Conservation (phyloP, 2,888 invertebrate genomes). For the Microdon myrmicae region DNA sequence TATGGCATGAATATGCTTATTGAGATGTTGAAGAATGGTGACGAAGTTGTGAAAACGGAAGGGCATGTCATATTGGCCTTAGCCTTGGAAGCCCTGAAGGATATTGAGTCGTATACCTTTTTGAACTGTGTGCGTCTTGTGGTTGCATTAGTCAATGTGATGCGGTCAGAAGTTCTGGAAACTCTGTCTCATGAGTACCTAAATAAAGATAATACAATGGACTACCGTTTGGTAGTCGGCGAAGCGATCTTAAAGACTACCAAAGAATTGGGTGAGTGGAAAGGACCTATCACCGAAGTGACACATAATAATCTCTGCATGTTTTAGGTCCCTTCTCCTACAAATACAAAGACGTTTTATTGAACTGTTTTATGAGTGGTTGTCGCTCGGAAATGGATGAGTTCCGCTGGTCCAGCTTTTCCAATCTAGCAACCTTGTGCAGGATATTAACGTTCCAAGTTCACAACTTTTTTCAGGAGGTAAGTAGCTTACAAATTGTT, state of each 20-base stretch:
- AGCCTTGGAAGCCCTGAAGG: constrained; percentile 60
- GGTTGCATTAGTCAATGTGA: constrained; percentile 58
- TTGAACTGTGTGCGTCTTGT: constrained; percentile 64
- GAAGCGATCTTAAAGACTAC: constrained; percentile 64
- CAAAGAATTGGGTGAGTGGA: constrained; percentile 60
- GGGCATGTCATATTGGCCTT: constrained; percentile 61
- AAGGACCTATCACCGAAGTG: neutral
- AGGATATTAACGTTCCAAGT: constrained; percentile 63
- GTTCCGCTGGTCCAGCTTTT: constrained; percentile 63
- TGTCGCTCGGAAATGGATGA: constrained; percentile 59
- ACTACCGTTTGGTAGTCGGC: constrained; percentile 63
- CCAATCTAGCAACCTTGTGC: constrained; percentile 64
- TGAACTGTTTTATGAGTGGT: constrained; percentile 64
- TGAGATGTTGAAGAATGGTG: constrained; percentile 58
- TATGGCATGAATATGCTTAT: constrained; percentile 63
- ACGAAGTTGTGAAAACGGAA: constrained; percentile 58
- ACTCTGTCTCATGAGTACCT: constrained; percentile 63
- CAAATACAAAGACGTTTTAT: constrained; percentile 61
- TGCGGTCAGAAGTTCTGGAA: constrained; percentile 63
- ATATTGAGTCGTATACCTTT: constrained; percentile 64
- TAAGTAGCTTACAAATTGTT: constrained; percentile 23
- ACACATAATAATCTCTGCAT: neutral
- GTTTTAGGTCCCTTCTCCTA: constrained; percentile 61
- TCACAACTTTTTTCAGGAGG: constrained; percentile 64
- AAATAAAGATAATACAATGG: constrained; percentile 57